These are phyloP conservation scores for Pterostichus niger DNA, from an alignment of 2,888 invertebrate species.

Conservation along the genomic window DNA sequence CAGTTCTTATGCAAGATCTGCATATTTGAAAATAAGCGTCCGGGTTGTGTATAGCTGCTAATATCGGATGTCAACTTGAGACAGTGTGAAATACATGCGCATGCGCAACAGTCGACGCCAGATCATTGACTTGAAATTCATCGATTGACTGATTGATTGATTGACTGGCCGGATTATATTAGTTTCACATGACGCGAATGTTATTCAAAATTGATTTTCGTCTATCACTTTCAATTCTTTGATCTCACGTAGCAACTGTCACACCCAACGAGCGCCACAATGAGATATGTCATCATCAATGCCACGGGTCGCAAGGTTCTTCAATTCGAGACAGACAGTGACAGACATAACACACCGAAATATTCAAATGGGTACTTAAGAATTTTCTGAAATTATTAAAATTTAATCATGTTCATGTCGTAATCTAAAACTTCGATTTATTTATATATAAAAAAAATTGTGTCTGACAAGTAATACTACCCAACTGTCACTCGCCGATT, in stretches of 20 bases:
- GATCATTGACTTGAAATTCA: conserved; percentile 47
- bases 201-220: conserved; percentile 51
- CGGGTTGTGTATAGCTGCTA: no score
- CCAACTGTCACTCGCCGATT: no score
- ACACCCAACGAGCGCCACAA: conserved; percentile 19
- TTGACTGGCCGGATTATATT: conserved; percentile 33
- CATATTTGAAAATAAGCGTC: no score
- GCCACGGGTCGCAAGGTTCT: background rate
- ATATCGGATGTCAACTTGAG: background rate
- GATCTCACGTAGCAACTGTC: conserved; percentile 13
- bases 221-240: conserved; percentile 39
- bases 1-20: background rate
- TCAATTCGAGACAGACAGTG: background rate
- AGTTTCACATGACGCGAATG: conserved; percentile 29
- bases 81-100: background rate
- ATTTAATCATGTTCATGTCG: background rate
- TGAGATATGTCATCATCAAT: conserved; percentile 23
- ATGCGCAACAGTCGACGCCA: background rate
- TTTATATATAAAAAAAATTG: no score
- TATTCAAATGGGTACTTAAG: no score
- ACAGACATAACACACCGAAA: no score
- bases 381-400: no score
- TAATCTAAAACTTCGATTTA: background rate
- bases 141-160: conserved; percentile 40
- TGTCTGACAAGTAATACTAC: no score